Conservation (phyloP, 2,113 vertebrate species). For the Otolemur garnettii region DNA sequence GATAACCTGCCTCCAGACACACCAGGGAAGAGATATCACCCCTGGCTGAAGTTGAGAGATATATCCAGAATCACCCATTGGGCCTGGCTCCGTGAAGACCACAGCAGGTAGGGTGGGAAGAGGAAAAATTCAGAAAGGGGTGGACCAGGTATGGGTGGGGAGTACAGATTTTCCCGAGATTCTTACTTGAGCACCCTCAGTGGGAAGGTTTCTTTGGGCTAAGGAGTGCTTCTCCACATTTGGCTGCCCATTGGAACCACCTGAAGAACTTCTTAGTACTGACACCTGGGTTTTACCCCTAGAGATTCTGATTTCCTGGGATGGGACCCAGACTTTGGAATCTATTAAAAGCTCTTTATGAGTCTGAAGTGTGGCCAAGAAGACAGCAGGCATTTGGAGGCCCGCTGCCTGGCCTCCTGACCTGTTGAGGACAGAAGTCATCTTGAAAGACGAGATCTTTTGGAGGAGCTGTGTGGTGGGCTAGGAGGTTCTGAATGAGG, state of each 20-base stretch:
- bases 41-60: neutral
- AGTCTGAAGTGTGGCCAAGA: neutral
- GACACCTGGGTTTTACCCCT: neutral
- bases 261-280: neutral
- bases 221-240: neutral
- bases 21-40: neutral
- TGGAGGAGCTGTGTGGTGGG: neutral
- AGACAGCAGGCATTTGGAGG: neutral
- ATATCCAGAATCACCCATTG: neutral
- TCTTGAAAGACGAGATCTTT: neutral
- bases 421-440: neutral
- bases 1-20: neutral
- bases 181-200: neutral
- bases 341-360: neutral
- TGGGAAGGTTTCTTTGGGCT: neutral
- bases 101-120: slow-evolving; percentile 41
- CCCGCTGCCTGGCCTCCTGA: neutral
- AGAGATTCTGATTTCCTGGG: neutral
- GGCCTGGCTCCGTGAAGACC: neutral
- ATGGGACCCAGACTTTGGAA: neutral
- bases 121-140: neutral
- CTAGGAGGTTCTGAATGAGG: neutral
- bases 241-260: neutral
- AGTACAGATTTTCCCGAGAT: neutral
- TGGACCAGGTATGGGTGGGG: neutral